Conservation (phyloP, 2,888 invertebrate species). For the Coleophora deauratella region DNA sequence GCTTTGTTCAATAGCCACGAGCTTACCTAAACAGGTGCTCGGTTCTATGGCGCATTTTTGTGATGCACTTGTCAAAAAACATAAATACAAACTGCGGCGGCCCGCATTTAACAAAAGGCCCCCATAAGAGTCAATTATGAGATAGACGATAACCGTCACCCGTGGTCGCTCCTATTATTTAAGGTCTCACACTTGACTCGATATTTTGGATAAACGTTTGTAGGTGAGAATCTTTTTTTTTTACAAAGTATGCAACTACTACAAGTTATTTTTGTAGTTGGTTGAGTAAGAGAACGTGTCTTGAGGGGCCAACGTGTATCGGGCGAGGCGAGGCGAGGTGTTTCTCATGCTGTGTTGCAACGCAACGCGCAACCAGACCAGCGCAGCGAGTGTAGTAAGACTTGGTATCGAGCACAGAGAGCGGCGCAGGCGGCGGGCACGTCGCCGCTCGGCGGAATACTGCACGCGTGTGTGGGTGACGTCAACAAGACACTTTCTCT, state of each 20-base stretch:
- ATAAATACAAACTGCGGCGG: conserved; percentile 22
- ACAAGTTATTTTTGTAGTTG: conserved; percentile 25
- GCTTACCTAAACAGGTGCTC: conserved; percentile 42
- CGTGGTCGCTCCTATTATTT: conserved; percentile 23
- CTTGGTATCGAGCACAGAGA: conserved; percentile 50
- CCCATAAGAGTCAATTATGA: conserved; percentile 51
- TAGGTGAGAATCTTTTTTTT: not conserved
- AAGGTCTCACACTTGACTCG: conserved; percentile 15
- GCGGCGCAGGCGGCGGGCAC: conserved; percentile 34
- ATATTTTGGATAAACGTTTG: conserved; percentile 13
- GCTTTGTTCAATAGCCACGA: conserved; percentile 43
- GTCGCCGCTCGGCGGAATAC: conserved; percentile 26
- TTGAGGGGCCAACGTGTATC: conserved; percentile 61
- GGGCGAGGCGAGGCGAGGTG: conserved; percentile 37
- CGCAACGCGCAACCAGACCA: conserved; percentile 14
- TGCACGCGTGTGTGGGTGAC: conserved; percentile 67
- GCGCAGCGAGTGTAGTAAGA: conserved; percentile 48
- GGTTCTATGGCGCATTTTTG: conserved; percentile 29
- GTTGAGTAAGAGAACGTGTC: conserved; percentile 69
- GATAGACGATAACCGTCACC: conserved; percentile 35
- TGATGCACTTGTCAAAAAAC: conserved; percentile 16
- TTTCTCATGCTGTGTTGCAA: conserved; percentile 67
- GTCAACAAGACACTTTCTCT: conserved; percentile 72
- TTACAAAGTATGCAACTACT: no score
- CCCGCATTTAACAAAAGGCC: conserved; percentile 51